These are phyloP conservation scores for Drosophila ironensis DNA, from an alignment of 1,140 invertebrate genomes.

Conservation along the genomic window DNA sequence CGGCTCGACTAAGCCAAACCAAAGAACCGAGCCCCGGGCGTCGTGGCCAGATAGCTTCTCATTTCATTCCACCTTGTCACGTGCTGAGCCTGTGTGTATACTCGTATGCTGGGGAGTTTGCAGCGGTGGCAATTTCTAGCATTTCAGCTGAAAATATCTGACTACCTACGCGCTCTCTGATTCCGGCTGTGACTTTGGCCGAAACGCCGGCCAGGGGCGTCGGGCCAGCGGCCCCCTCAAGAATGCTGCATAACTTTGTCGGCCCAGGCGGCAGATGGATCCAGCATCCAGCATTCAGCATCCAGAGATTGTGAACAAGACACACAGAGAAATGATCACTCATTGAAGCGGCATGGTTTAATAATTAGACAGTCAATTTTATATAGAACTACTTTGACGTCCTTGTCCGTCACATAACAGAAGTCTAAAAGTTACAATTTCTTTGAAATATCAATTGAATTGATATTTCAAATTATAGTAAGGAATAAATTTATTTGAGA, in stretches of 20 bases:
- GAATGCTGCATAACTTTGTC: slow-evolving; percentile 33
- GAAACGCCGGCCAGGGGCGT: slow-evolving; percentile 27
- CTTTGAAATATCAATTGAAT: no score
- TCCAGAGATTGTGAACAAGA: background rate
- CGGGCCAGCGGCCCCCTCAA: slow-evolving; percentile 14
- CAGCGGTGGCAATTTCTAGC: slow-evolving; percentile 70
- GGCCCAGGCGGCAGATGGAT: slow-evolving; percentile 8
- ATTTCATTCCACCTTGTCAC: slow-evolving; percentile 78
- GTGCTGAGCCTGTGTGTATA: slow-evolving; percentile 50
- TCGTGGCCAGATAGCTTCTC: slow-evolving; percentile 63
- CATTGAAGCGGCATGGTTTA: no score
- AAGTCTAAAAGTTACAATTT: no score
- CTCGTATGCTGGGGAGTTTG: slow-evolving; percentile 31
- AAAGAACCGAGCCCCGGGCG: slow-evolving; percentile 20
- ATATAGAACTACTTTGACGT: no score
- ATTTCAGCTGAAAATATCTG: slow-evolving; percentile 73
- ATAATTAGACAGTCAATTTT: no score
- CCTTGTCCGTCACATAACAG: no score
- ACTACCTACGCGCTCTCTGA: slow-evolving; percentile 59
- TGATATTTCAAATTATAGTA: no score
- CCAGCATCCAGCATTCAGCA: background rate
- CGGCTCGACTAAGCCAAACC: slow-evolving; percentile 1
- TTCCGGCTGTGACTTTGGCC: slow-evolving; percentile 5
- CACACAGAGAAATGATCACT: background rate
- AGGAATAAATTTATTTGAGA: no score